Evolutionary conservation across 2,113 vertebrate species (phyloP), one percentile per base, ranked within the genome.

Genomic region (Tretioscincus oriximinensis): DNA sequence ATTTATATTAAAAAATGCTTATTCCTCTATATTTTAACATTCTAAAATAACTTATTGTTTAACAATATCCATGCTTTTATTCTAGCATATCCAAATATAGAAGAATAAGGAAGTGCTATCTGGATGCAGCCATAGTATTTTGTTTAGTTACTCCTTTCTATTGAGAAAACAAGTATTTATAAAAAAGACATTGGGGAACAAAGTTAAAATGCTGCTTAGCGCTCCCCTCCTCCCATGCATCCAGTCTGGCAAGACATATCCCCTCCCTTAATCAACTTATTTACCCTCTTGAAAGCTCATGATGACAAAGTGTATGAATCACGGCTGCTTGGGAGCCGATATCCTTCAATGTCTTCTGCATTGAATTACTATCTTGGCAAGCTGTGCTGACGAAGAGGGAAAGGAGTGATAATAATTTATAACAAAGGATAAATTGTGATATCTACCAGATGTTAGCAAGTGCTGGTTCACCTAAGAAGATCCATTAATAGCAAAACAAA

Each of bases 201-300:
- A 90, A n/a, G 29, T 14, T 6, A 60, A 60, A 80, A 51, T 77
- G 47, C 58, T 86, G 89, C 77, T 76, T 82, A 81, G 72, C 54
- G n/a, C 16, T 58, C 54, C 54, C 54, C 16, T 41, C 35, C 54
- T 14, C 14, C 54, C 14, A 16, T 24, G 45, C 35, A 72, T 6
- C 76, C 67, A 88, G 35, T 65, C 75, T 84, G 87, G 86, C 86
- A 81, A 81, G 88, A 93, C 87, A 88, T 83, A 94, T 89, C 84
- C 87, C 81, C 54, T 77, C 84, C 70, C 58, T 91, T 94, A 90
- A 94, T 92, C 90, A 92, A 90, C 73, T 91, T 90, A 93, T 92
- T 93, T 90, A 88, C 74, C 81, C 82, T 84, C 80, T 73, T 73
- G 90, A 93, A 92, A 86, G 87, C 87, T 89, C 91, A 84, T 60